Evolutionary conservation across 2,113 vertebrate genomes (phyloP).

Genomic region (Cephalopholis sonnerati): DNA sequence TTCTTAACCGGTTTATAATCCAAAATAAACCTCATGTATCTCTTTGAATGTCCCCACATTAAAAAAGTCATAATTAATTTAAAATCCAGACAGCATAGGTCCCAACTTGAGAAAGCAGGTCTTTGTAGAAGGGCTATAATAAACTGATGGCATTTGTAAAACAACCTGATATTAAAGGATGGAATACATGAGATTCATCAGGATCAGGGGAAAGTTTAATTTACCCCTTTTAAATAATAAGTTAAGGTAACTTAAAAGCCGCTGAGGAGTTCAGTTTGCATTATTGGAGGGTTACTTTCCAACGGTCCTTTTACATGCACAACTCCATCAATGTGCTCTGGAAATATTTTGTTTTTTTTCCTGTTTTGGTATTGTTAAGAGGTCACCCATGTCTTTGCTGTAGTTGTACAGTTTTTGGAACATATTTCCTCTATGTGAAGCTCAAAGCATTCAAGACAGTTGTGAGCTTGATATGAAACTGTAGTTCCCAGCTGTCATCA

Average conservation of each 20-base stretch:
- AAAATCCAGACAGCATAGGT: not conserved
- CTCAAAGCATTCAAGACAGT: not conserved
- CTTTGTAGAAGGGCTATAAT: not conserved
- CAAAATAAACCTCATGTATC: not conserved
- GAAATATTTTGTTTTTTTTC: not conserved
- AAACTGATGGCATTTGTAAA: not conserved
- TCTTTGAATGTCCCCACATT: not conserved
- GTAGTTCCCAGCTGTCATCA: not conserved
- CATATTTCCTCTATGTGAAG: not conserved
- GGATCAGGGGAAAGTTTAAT: not conserved
- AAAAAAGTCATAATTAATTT: not conserved
- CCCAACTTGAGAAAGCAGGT: not conserved
- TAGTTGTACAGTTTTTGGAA: not conserved
- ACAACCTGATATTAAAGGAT: not conserved
- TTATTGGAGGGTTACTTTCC: not conserved
- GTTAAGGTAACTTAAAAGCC: not conserved
- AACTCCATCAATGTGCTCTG: not conserved
- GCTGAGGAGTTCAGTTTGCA: not conserved
- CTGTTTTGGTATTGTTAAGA: not conserved
- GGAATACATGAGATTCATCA: not conserved
- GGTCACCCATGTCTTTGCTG: not conserved
- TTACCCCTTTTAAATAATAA: not conserved
- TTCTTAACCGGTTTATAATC: slow-evolving; percentile 3
- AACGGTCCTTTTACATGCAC: not conserved
- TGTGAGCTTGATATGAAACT: not conserved